Conservation (phyloP, 2,797 vertebrate genomes). For the Sciurus vulgaris region DNA sequence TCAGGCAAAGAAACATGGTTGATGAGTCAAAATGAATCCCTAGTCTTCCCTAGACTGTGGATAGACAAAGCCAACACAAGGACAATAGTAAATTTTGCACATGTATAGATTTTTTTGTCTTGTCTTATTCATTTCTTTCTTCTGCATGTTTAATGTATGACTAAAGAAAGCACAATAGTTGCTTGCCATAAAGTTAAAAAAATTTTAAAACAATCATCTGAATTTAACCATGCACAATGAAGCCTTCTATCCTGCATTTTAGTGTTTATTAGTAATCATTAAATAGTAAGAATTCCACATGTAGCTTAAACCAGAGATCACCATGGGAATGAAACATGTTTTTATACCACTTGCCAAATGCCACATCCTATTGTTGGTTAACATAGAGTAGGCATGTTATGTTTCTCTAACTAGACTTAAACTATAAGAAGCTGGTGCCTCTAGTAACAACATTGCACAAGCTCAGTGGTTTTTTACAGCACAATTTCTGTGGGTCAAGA, state of each 20-base stretch:
- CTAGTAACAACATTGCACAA: not conserved
- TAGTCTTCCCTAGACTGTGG: not conserved
- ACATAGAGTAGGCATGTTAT: not conserved
- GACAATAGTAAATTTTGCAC: not conserved
- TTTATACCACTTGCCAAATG: not conserved
- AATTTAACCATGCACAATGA: conserved; percentile 35
- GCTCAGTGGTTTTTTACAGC: not conserved
- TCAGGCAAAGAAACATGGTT: not conserved
- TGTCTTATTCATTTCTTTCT: not conserved
- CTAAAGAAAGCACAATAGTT: not conserved
- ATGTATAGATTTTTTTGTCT: conserved; percentile 22
- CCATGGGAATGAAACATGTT: not conserved
- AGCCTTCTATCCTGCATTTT: not conserved
- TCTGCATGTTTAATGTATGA: conserved; percentile 8
- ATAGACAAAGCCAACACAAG: not conserved
- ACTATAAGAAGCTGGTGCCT: not conserved
- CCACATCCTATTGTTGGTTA: not conserved
- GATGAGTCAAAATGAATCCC: not conserved
- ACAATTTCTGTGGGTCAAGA: not conserved
- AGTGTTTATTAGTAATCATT: not conserved
- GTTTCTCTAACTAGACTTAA: not conserved
- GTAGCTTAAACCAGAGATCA: not conserved
- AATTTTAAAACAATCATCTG: not conserved
- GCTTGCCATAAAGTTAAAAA: not conserved
- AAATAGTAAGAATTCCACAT: conserved; percentile 14